Evolutionary conservation across 2,888 invertebrate species (phyloP).

Genomic region (Eumacrocentrus americanus): DNA sequence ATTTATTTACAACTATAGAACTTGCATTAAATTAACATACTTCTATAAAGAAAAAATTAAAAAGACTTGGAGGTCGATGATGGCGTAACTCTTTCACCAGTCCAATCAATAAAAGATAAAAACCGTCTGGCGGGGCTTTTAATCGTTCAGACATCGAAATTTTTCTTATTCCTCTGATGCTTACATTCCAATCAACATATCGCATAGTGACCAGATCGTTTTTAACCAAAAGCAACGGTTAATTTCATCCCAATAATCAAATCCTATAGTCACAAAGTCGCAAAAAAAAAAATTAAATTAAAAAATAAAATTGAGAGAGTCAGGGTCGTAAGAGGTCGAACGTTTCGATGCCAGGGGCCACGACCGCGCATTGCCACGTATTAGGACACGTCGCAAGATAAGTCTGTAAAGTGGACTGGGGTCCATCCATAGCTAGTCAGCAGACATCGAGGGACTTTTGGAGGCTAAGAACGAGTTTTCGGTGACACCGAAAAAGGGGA

Average conservation of each 20-base stretch:
- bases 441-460: conserved; percentile 5
- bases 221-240: conserved; percentile 18
- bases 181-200: background rate
- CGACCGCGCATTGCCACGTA: conserved; percentile 42
- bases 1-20: background rate
- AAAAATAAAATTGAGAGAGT: conserved; percentile 3
- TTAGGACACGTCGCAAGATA: conserved; percentile 47
- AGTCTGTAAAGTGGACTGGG: conserved; percentile 47
- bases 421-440: conserved; percentile 20
- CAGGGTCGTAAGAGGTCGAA: conserved; percentile 25
- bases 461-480: conserved; percentile 54
- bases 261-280: too few relatives aligned
- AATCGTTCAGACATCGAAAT: conserved; percentile 17
- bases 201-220: background rate
- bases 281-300: background rate
- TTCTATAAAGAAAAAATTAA: background rate
- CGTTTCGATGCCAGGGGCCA: conserved; percentile 14
- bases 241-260: conserved; percentile 7
- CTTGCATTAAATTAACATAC: conserved; percentile 17
- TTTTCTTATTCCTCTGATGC: conserved; percentile 4
- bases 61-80: background rate
- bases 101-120: conserved; percentile 22
- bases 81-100: conserved; percentile 19
- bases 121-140: conserved; percentile 5
- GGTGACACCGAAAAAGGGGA: conserved; percentile 54